Percentiles rank a stretch among this genome's conserved stretches.
phyloP scores from a whole-genome alignment of 2,888 invertebrate species.

The Drosophila demipolita region DNA sequence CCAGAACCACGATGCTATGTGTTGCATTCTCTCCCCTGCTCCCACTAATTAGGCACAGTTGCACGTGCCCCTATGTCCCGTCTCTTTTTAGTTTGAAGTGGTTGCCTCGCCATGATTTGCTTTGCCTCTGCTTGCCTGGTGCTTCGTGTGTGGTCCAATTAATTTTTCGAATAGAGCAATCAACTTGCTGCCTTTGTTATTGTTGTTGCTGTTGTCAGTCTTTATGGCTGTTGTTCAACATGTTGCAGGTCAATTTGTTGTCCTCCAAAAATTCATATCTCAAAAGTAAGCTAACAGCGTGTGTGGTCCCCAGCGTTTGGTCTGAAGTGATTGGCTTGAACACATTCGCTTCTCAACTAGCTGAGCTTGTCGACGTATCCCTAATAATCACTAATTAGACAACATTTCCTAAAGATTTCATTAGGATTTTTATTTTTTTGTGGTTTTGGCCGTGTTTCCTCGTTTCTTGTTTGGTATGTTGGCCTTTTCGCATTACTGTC shows the following conservation, averaged over 20 bases:
- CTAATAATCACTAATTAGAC: constrained; percentile 72
- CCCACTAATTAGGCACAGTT: constrained; percentile 30
- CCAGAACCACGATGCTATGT: constrained; percentile 58
- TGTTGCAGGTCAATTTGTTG: constrained; percentile 78
- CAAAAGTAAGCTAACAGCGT: constrained; percentile 22
- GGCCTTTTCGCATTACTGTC: constrained; percentile 45
- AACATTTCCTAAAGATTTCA: constrained; percentile 3
- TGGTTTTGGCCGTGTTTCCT: constrained; percentile 11
- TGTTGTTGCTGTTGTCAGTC: constrained; percentile 41
- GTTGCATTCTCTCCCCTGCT: constrained; percentile 11
- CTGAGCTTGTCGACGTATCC: constrained; percentile 39
- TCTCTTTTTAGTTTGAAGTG: constrained; percentile 36
- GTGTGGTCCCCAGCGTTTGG: constrained; percentile 52
- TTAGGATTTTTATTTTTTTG: constrained; percentile 4
- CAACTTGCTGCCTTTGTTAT: constrained; percentile 71
- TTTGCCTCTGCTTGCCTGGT: constrained; percentile 1
- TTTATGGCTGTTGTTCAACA: constrained; percentile 71
- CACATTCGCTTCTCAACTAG: constrained; percentile 32
- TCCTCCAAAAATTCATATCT: constrained; percentile 35
- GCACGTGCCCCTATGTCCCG: constrained; percentile 21
- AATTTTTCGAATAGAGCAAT: constrained; percentile 79
- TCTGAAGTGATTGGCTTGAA: background rate
- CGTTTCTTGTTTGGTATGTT: constrained; percentile 30
- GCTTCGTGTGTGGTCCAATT: constrained; percentile 76
- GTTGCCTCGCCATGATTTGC: constrained; percentile 27